These are phyloP conservation scores for Salmo trutta DNA, from an alignment of 2,797 vertebrate species.

Conservation along the genomic window DNA sequence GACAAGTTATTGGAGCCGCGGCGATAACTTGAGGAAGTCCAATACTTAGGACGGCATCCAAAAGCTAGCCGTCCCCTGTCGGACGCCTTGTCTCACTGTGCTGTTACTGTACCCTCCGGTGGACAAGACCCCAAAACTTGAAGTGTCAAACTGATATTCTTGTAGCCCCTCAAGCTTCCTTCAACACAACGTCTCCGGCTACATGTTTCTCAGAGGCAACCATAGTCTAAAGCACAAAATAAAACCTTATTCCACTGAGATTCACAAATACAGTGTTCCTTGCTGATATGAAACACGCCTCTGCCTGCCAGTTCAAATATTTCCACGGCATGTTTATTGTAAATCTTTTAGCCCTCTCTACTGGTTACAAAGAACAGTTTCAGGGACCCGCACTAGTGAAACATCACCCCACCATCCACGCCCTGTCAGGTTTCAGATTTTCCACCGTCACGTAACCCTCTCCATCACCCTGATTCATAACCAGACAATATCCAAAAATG, in stretches of 20 bases:
- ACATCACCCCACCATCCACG: not conserved
- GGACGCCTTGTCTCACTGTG: not conserved
- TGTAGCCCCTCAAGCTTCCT: not conserved
- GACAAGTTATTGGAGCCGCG: not conserved
- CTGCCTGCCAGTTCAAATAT: not conserved
- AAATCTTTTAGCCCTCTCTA: constrained; percentile 66
- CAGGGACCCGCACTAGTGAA: constrained; percentile 6
- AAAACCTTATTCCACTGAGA: not conserved
- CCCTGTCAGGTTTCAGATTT: not conserved
- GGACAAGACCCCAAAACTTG: not conserved
- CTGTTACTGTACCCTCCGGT: not conserved
- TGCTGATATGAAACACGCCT: not conserved
- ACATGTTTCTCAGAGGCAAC: too few relatives aligned
- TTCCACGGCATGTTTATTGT: constrained; percentile 8
- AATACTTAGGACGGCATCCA: not conserved
- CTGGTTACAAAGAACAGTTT: constrained; percentile 44
- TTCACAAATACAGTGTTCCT: too few relatives aligned
- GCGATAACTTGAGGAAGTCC: not conserved
- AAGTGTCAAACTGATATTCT: not conserved
- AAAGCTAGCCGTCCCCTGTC: not conserved
- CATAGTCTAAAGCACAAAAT: not conserved
- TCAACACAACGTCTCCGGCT: not conserved
- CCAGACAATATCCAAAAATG: constrained; percentile 5
- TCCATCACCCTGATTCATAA: constrained; percentile 9
- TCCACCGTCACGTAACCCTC: not conserved